Base-by-base conservation (phyloP, 2,113 vertebrate genomes). In the Perognathus longimembris region DNA sequence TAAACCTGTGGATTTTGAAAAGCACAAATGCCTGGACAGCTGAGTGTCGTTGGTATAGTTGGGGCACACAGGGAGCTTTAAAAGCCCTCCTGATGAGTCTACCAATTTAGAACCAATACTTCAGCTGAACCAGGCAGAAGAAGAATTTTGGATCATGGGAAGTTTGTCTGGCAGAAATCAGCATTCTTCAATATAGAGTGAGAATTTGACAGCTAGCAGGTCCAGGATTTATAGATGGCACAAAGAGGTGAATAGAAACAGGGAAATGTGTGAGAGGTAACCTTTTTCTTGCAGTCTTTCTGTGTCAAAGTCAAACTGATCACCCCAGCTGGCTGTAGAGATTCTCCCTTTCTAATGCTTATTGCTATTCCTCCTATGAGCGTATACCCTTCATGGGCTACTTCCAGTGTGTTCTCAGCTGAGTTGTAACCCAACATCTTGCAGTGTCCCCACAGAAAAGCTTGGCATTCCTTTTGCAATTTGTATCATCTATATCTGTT, bases 181-280 rank as follows among this genome's bases (percentile, higher is more conserved):
- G 70, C 12, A 15, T 17, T 1, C 30, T 14, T 26, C 82, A 40
- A 45, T 0, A 2, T 18, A 6, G 6, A 15, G 32, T 15, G 4
- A 73, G 34, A 22, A 61, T 10, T 57, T 15, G 21, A 45, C 54
- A 69, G 7, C 21, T 32, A 21, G 22, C 1, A n/a, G 64, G n/a
- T 70, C 22, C 22, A 32, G 76, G 54, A 34, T 70, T 15, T 40
- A 14, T 20, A 54, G 12, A 76, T 9, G 45, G 61, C 28, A 75
- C 4, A 5, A 79, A 75, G 54, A 40, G 11, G 20, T 38, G 28
- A 24, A 40, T 0, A 61, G 63, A 73, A 88, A 50, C n/a, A 50
- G 87, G n/a, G 74, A 17, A 64, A 42, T 71, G 17, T 26, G 26
- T 28, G 42, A 34, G 17, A 11, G 45, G 9, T 45, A 11, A 45